Conservation (phyloP, 92 coral and sea anemone species). For the Phenganax subtilis region DNA sequence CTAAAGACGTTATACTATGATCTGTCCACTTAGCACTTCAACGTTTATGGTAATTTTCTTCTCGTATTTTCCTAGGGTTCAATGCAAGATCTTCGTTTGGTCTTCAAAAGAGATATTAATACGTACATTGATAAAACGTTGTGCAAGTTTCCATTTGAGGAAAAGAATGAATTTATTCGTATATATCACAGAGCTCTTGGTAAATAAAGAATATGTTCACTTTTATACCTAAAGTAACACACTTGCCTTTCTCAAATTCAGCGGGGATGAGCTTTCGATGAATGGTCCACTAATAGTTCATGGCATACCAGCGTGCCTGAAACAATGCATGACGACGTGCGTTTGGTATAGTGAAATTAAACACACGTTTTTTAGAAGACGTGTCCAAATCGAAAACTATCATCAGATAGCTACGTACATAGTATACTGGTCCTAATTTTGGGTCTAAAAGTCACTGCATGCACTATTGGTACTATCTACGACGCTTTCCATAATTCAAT, state of each 20-base stretch:
- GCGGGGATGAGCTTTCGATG: too few species aligned
- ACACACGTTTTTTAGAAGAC: too few species aligned
- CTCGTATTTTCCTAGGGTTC: slow-evolving; percentile 46
- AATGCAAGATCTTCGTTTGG: slow-evolving; percentile 46
- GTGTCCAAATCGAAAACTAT: too few species aligned
- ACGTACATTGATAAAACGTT: slow-evolving; percentile 13
- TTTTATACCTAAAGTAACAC: not conserved
- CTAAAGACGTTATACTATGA: too few species aligned
- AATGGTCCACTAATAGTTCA: too few species aligned
- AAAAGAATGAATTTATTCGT: not conserved
- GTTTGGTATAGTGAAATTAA: not conserved
- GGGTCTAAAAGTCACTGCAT: too few species aligned
- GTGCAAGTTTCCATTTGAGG: slow-evolving; percentile 18
- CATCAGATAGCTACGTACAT: too few species aligned
- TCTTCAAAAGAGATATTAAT: slow-evolving; percentile 57
- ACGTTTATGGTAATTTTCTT: not conserved
- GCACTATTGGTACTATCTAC: too few species aligned
- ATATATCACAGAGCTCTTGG: slow-evolving; percentile 11
- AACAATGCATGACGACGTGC: not conserved
- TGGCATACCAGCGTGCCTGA: too few species aligned
- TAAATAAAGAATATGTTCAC: not conserved
- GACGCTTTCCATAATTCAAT: not conserved
- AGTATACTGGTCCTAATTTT: too few species aligned
- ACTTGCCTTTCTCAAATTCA: too few species aligned
- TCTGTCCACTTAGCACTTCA: not conserved